Conservation (phyloP, 1,140 invertebrate genomes). For the Cydia strobilella region DNA sequence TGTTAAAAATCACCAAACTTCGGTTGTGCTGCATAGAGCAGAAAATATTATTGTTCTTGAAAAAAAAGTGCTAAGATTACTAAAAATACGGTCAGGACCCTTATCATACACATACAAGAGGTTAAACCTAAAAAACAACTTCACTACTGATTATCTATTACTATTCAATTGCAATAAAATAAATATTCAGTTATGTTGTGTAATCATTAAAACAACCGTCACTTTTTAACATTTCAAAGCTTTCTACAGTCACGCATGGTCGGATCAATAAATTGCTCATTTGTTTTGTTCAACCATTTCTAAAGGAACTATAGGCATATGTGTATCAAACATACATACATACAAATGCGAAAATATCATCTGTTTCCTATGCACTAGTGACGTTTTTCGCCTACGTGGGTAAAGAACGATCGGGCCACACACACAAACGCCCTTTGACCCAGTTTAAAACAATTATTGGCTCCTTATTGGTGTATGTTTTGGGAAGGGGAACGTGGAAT, state of each 20-base stretch:
- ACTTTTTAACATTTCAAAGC: not conserved
- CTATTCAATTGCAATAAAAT: no score
- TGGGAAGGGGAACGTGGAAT: not conserved
- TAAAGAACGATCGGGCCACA: not conserved
- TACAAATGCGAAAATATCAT: not conserved
- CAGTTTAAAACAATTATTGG: conserved; percentile 14
- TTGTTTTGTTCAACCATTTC: not conserved
- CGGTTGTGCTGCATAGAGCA: no score
- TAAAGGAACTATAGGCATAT: not conserved
- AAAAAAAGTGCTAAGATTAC: no score
- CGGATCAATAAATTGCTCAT: conserved; percentile 16
- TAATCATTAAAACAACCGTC: not conserved
- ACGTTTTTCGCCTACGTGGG: not conserved
- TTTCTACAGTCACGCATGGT: conserved; percentile 11
- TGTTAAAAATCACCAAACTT: no score
- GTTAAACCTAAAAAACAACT: no score
- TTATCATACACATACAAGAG: no score
- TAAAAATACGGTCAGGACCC: no score
- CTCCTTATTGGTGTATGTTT: conserved; percentile 9
- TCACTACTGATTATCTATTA: no score
- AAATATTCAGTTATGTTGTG: not conserved
- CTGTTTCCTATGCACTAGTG: not conserved
- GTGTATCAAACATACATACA: not conserved
- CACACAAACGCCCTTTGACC: conserved; percentile 5
- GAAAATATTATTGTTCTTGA: no score